A percentile compares a stretch with the other conserved stretches of the same genome.
Evolutionary conservation across 2,113 vertebrate species (phyloP).

Genomic region (Atlantisia rogersi): DNA sequence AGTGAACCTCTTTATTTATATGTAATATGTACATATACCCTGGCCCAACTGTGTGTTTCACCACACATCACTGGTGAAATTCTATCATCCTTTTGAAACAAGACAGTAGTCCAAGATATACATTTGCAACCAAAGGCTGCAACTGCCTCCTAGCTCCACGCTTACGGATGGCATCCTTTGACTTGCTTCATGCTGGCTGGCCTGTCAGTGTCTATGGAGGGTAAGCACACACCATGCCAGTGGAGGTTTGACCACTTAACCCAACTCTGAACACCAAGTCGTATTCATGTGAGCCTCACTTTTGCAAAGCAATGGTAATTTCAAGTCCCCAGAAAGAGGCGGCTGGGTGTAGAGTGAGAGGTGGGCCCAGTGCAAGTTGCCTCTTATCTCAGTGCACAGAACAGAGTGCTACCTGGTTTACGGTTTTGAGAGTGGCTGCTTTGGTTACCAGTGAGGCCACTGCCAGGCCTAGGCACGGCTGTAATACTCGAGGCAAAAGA

Average conservation of each 20-base stretch:
- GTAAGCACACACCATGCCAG: fast-evolving
- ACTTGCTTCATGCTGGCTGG: neutral
- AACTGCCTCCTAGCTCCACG: neutral
- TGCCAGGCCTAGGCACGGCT: fast-evolving
- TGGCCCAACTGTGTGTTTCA: neutral
- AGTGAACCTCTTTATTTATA: neutral
- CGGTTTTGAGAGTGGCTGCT: fast-evolving
- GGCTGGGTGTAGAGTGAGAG: neutral
- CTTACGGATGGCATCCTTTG: neutral
- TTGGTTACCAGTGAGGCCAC: fast-evolving
- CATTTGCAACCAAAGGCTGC: neutral
- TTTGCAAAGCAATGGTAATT: neutral
- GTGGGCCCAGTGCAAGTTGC: too few species aligned
- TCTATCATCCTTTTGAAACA: fast-evolving
- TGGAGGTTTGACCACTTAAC: neutral
- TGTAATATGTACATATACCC: neutral
- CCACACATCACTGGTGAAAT: neutral
- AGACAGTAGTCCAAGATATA: neutral
- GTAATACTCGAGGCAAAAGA: fast-evolving
- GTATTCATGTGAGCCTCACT: neutral
- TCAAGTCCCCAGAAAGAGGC: neutral
- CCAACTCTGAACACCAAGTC: fast-evolving
- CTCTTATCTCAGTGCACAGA: fast-evolving
- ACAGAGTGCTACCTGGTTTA: neutral
- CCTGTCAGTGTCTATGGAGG: fast-evolving